Evolutionary conservation across 2,113 vertebrate genomes (phyloP), one percentile per base, ranked within the genome.

Genomic region (Poecile atricapillus): DNA sequence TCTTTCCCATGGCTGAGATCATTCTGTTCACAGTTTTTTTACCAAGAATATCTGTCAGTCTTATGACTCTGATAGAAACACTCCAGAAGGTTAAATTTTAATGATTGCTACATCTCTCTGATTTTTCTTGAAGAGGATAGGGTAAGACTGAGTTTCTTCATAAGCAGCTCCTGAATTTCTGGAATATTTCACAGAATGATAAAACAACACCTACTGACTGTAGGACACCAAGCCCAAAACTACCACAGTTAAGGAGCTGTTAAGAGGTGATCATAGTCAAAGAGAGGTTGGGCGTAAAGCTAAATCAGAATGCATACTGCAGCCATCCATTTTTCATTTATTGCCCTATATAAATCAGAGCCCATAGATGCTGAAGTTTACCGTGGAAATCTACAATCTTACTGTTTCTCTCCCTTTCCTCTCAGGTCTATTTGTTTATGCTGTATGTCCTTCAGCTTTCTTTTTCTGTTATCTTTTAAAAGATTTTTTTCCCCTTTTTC

Each of bases 401-500:
- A 16, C 27, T 49, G 8, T 78, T 87, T 82, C 9, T 89, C 21
- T 71, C 7, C 27, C 8, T 90, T 90, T 91, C 16, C 13, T 74
- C 28, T 3, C 1, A 4, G 7, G 14, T 69, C 21, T 37, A 8
- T 22, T 55, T 39, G 1, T 60, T 87, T 52, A 31, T 67, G 25
- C 25, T 53, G 3, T 19, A 35, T 24, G 9, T 43, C 12, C 10
- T 90, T 90, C 55, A 79, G 9, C 43, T 77, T 83, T 91, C 33
- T 86, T 85, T 85, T 77, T 28, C 12, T 91, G 3, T 58, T 62
- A 27, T 20, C 12, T 87, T 73, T 68, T n/a, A 71, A 60, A 74
- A 7, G 0, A 8, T 3, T n/a, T 31, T 58, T 19, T 11, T 1
- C 0, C 0, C 1, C 5, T 5, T 70, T 74, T 78, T 39, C 6